Base-by-base conservation (phyloP, 2,113 vertebrate genomes). In the Myiagra hebetior region DNA sequence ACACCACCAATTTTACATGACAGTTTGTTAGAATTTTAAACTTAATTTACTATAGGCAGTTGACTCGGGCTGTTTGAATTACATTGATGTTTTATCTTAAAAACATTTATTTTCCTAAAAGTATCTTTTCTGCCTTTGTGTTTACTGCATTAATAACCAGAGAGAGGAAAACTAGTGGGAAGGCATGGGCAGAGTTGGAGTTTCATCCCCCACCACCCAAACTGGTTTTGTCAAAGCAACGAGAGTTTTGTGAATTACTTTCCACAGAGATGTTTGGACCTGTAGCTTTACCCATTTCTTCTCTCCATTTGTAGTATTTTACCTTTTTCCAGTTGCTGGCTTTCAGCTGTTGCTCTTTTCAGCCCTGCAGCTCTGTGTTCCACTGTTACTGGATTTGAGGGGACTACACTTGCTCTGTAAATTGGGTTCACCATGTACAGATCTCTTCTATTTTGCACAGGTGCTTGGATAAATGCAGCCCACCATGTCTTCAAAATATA, bases 1-100 rank as follows among this genome's bases (percentile, higher is more conserved):
- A 97, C 72, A 85, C 87, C 96, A 96, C 97, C 97, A 97, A 90
- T 96, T 98, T 98, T 97, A 98, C 96, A 96, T 98, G 98, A 98
- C 98, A 96, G 95, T 97, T 97, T 97, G 97, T 98, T 98, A 96
- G 98, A 98, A 93, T 94, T 98, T 97, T 98, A 98, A 98, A 98
- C 98, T 97, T 98, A 98, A 98, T 98, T 98, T 98, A 98, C 97
- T 97, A 91, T 84, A 96, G 91, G 94, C 94, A 89, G 91, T 98
- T 98, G 98, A 96, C 95, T 97, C 9, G 46, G 93, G 92, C 89
- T 94, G 74, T 91, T 95, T 82, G 89, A 96, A 97, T 98, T 97
- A 96, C 93, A 96, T 87, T 96, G 96, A 97, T 95, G 79, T 96
- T 98, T 98, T 98, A 95, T 95, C 94, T 98, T 96, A 95, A 97